Base-by-base conservation (phyloP, 1,140 invertebrate species). In the Drosophila trapezifrons region DNA sequence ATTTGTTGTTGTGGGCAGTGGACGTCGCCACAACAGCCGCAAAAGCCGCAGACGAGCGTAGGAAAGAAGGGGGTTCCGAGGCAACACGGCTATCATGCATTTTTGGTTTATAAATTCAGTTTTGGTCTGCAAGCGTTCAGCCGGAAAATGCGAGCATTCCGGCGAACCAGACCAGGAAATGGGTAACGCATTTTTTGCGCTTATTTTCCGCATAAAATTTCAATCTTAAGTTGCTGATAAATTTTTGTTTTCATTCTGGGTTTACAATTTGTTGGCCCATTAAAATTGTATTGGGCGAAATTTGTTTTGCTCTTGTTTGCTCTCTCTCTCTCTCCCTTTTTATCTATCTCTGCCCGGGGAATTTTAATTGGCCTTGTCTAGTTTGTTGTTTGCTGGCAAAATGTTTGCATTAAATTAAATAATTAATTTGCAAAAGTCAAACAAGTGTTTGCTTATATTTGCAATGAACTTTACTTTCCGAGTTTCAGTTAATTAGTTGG, bases 31-130 rank as follows among this genome's bases (percentile, higher is more conserved):
- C 45, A 57, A 60, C 67, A 69, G 69, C 71, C 76, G 66, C 78
- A 67, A 65, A 60, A 60, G 63, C 79, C 75, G 78, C 81, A 85
- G 78, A 82, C 83, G 82, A 73, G 51, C 66, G 62, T 35, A 35
- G 49, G 43, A 12, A 3, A 15, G 15, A 18, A 27, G 15, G 17
- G 20, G 1, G 13, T n/a, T 35, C 5, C 8, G 38, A 29, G 80
- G 80, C 37, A 25, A 10, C 45, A 4, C 15, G 52, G 66, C 58
- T 69, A 78, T 69, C 70, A 64, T 86, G 75, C 75, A 76, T 81
- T 82, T 76, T 76, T 72, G 82, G 65, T 86, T 86, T 86, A 82
- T 86, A 85, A 76, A 79, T 86, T 79, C 66, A 69, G 71, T 78
- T 76, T 86, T 82, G 82, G 80, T 59, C 65, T 72, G 78, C 70